These are phyloP conservation scores for Drosophila bocki DNA, from an alignment of 1,140 invertebrate genomes.

Conservation along the genomic window DNA sequence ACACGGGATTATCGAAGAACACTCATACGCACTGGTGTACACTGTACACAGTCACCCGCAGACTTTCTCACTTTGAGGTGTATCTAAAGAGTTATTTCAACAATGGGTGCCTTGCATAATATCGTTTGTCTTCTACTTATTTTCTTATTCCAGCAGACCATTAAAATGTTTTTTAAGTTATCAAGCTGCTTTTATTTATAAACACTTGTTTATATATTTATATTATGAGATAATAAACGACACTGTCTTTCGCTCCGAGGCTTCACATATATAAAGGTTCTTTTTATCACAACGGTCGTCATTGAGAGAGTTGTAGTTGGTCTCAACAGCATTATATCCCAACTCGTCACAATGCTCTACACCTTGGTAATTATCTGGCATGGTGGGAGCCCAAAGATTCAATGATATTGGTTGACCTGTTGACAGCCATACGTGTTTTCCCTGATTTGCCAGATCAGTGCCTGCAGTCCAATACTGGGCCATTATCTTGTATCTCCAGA, in stretches of 20 bases:
- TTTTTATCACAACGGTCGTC: background rate
- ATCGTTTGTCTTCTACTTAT: background rate
- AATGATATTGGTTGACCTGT: conserved; percentile 22
- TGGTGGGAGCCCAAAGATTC: conserved; percentile 12
- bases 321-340: background rate
- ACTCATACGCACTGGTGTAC: conserved; percentile 29
- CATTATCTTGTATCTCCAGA: background rate
- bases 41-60: background rate
- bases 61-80: background rate
- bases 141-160: background rate
- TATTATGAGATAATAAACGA: conserved; percentile 9
- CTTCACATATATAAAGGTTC: conserved; percentile 85
- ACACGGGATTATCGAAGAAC: conserved; percentile 39
- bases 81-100: background rate
- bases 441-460: conserved; percentile 23
- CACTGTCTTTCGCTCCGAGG: background rate
- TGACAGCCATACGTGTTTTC: conserved; percentile 29
- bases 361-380: conserved; percentile 35
- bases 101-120: background rate
- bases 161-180: background rate
- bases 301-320: conserved; percentile 12
- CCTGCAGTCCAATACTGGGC: conserved; percentile 43
- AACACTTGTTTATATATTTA: background rate
- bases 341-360: conserved; percentile 39
- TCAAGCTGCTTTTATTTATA: background rate